Base-by-base conservation (phyloP, 2,888 invertebrate genomes). In the Acanthosepion esculentum region DNA sequence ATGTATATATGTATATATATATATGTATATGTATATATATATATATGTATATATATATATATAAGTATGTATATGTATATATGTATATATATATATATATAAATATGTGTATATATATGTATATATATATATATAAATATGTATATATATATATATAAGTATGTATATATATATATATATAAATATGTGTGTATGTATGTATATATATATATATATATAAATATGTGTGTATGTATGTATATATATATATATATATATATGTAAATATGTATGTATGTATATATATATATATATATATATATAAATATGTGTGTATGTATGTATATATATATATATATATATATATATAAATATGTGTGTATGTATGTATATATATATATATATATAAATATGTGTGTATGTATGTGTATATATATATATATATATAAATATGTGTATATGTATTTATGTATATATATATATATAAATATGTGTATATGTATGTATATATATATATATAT, bases 331-430 rank as follows among this genome's bases (percentile, higher is more conserved):
- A 12, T 48, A 41, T 15, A 18, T 91, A 33, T 15, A 33, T 91
- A 20, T 92, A 26, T 92, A 41, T 48, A 92, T 26, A 92, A 8
- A 92, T 41, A 92, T 41, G n/a, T 48, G 7, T 92, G 12, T 92
- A 41, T 48, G 7, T 26, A 48, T 48, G 20, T 48, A 48, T n/a
- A 15, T 48, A 53, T 94, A 53, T 7, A 53, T 29, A 94, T 50
- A 94, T 94, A 50, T 50, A 50, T 26, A 94, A 6, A 12, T 55
- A 53, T 55, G 41, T 50, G 41, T 94, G n/a, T 41, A 94, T 50
- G n/a, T 50, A 94, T 33, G 48, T 26, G 92, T 91, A 48, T n/a
- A 91, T 92, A 91, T 94, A 91, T n/a, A 91, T 94, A 33, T 91
- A 53, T 92, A 18, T 91, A 48, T 55, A 41, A 48, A 92, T 94